phyloP scores from a whole-genome alignment of 2,888 invertebrate genomes.

The Periphyllus acericola region DNA sequence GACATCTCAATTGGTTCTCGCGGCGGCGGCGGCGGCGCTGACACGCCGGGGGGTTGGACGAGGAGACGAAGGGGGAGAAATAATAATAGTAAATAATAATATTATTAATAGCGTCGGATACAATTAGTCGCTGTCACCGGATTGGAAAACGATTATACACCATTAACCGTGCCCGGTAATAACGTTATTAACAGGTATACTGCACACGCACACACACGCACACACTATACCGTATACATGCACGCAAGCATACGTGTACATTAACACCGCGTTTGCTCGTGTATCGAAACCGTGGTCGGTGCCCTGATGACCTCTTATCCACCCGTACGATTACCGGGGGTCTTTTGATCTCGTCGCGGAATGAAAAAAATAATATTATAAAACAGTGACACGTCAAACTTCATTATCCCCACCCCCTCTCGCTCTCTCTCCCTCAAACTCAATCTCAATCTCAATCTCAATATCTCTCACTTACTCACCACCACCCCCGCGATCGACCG shows the following conservation, averaged over 20 bases:
- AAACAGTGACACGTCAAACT: conserved; percentile 54
- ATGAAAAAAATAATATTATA: conserved; percentile 42
- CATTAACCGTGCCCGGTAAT: conserved; percentile 40
- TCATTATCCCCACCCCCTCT: conserved; percentile 19
- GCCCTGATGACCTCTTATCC: conserved; percentile 40
- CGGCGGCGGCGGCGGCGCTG: conserved; percentile 47
- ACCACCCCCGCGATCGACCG: not conserved
- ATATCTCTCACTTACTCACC: no score
- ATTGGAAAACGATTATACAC: conserved; percentile 57
- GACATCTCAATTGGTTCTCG: conserved; percentile 59
- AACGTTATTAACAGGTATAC: conserved; percentile 50
- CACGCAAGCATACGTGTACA: not conserved
- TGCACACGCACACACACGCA: not conserved
- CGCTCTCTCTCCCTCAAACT: no score
- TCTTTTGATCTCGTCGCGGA: conserved; percentile 45
- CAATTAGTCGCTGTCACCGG: conserved; percentile 61
- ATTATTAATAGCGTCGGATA: conserved; percentile 59
- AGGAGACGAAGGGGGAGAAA: not conserved
- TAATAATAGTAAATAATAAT: conserved; percentile 50
- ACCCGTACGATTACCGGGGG: conserved; percentile 18
- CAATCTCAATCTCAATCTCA: no score
- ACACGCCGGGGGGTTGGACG: conserved; percentile 33
- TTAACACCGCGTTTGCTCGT: not conserved
- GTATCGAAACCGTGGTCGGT: conserved; percentile 51
- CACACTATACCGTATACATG: not conserved